Evolutionary conservation across 2,888 invertebrate genomes (phyloP).

Genomic region (Tetragonisca angustula): DNA sequence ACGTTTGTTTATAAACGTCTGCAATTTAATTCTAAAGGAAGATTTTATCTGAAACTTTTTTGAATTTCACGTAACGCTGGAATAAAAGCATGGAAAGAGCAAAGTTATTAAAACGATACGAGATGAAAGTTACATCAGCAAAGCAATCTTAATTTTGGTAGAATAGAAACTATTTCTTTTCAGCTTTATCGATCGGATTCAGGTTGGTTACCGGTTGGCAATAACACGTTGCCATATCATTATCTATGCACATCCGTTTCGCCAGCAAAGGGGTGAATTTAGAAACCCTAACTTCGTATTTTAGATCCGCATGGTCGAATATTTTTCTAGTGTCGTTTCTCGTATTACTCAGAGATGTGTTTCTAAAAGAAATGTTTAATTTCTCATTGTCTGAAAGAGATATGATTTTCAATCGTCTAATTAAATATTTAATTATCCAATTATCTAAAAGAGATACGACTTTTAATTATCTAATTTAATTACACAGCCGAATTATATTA

Average conservation of each 20-base stretch:
- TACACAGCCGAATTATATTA: too few relatives aligned
- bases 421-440: too few relatives aligned
- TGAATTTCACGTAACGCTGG: background rate
- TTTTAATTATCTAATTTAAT: too few relatives aligned
- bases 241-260: constrained; percentile 19
- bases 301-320: background rate
- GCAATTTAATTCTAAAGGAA: background rate
- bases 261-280: background rate
- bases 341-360: too few relatives aligned
- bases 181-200: constrained; percentile 39
- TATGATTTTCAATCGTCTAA: too few relatives aligned
- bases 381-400: too few relatives aligned
- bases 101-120: too few relatives aligned
- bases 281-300: background rate
- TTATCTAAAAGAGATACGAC: too few relatives aligned
- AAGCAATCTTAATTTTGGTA: background rate
- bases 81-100: too few relatives aligned
- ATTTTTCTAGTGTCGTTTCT: too few relatives aligned
- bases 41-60: background rate
- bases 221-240: constrained; percentile 55
- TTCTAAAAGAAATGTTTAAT: too few relatives aligned
- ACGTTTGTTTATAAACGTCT: background rate
- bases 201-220: constrained; percentile 30
- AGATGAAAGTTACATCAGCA: background rate
- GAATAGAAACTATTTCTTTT: constrained; percentile 22